Percentiles rank a stretch among this genome's conserved stretches.
Conservation (phyloP, 2,888 invertebrate species). For the Torymus texanus region DNA sequence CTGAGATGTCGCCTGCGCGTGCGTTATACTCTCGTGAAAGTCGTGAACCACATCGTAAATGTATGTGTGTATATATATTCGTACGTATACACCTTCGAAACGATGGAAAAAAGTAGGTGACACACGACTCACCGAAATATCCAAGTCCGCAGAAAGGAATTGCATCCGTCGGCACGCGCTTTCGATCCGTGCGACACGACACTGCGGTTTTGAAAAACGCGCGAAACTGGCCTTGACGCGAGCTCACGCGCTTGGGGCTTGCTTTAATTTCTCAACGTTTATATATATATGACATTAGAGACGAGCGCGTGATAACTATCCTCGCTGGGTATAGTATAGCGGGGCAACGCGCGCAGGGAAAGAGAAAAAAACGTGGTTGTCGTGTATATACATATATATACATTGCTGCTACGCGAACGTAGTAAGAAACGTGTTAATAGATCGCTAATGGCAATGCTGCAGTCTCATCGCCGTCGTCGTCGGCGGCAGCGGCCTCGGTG, state of each 20-base stretch:
- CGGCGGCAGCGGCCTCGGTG: too few species aligned
- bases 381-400: too few species aligned
- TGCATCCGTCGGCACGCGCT: too few species aligned
- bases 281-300: conserved; percentile 1
- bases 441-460: conserved; percentile 27
- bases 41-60: background rate
- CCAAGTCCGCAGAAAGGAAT: too few species aligned
- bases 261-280: conserved; percentile 33
- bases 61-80: background rate
- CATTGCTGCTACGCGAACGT: too few species aligned
- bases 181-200: too few species aligned
- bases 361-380: too few species aligned
- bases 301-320: background rate
- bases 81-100: too few species aligned
- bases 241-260: background rate
- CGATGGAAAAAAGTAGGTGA: background rate
- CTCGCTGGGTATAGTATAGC: background rate
- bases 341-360: background rate
- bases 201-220: conserved; percentile 6
- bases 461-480: conserved; percentile 16
- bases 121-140: conserved; percentile 11
- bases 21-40: conserved; percentile 13
- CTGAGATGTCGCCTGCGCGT: background rate
- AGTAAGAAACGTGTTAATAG: conserved; percentile 17
- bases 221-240: conserved; percentile 28